phyloP scores from a whole-genome alignment of 2,797 vertebrate genomes.

The Alectoris magna region DNA sequence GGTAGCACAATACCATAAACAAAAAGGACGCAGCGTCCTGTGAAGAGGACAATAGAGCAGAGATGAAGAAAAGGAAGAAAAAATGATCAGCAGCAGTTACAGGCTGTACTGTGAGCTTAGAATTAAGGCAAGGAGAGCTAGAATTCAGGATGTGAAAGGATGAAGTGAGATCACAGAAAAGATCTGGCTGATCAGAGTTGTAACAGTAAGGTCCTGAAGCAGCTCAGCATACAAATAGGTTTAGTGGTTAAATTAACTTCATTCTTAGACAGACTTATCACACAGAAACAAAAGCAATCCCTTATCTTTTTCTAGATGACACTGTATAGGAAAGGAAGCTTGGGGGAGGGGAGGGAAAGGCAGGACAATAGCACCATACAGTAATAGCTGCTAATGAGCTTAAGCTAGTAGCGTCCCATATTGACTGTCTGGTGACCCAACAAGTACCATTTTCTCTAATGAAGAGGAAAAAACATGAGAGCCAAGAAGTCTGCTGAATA shows the following conservation, averaged over 20 bases:
- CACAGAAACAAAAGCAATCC: not conserved
- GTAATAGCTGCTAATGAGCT: conserved; percentile 24
- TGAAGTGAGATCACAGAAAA: not conserved
- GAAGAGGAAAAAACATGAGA: not conserved
- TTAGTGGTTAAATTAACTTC: conserved; percentile 18
- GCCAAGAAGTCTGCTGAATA: conserved; percentile 11
- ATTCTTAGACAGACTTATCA: not conserved
- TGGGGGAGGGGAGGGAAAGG: not conserved
- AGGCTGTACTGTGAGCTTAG: not conserved
- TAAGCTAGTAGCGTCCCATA: not conserved
- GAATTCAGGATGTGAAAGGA: not conserved
- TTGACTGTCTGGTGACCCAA: conserved; percentile 26
- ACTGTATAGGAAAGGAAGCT: conserved; percentile 26
- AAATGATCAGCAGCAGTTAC: not conserved
- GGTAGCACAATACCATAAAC: not conserved
- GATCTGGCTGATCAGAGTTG: not conserved
- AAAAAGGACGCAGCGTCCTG: not conserved
- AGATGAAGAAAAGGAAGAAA: not conserved
- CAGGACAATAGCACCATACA: conserved; percentile 2
- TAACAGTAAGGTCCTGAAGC: not conserved
- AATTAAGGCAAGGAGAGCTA: not conserved
- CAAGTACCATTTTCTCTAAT: conserved; percentile 19
- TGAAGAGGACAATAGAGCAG: not conserved
- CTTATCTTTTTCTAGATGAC: conserved; percentile 37
- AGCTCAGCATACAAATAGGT: conserved; percentile 14